phyloP scores from a whole-genome alignment of 2,797 vertebrate genomes.

The Hapalemur alaotrensis region DNA sequence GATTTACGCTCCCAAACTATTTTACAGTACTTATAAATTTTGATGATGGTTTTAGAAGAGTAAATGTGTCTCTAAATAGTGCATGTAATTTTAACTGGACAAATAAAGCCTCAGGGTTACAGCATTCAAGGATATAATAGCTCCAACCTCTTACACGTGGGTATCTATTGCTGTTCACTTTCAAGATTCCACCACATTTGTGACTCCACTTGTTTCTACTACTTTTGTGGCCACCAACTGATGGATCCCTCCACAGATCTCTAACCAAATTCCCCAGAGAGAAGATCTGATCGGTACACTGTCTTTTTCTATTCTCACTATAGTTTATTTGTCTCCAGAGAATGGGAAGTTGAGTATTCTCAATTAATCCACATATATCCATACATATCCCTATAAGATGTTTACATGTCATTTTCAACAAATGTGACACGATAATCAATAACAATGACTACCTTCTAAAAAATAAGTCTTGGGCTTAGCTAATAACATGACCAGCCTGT shows the following conservation, averaged over 20 bases:
- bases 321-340: neutral
- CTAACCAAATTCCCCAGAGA: neutral
- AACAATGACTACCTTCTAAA: neutral
- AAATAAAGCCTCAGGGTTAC: neutral
- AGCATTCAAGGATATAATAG: neutral
- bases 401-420: neutral
- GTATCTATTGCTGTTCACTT: neutral
- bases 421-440: neutral
- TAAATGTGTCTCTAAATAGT: neutral
- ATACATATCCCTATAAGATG: neutral
- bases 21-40: neutral
- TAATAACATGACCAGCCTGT: neutral
- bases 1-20: conserved; percentile 5
- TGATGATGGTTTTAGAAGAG: neutral
- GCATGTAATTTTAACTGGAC: neutral
- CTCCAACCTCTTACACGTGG: neutral
- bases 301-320: neutral
- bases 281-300: neutral
- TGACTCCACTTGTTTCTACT: neutral
- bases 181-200: neutral
- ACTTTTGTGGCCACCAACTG: neutral
- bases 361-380: neutral
- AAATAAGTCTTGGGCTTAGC: neutral
- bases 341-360: neutral
- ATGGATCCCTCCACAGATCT: neutral